A percentile compares a stretch with the other conserved stretches of the same genome.
Evolutionary conservation across 1,140 invertebrate genomes (phyloP).

Genomic region (Formica selysi): DNA sequence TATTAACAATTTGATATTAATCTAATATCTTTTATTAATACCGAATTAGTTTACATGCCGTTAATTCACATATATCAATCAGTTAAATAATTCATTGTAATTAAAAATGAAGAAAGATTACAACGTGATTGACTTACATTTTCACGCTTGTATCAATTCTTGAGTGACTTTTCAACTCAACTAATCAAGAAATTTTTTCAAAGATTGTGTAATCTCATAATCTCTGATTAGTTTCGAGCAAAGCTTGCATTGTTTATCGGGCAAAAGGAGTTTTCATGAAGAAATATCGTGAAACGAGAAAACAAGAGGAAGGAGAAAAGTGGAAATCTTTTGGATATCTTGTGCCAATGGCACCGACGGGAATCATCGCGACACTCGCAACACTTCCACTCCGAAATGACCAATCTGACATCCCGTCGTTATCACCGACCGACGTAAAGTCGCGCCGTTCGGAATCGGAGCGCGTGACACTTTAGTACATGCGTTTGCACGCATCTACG

Average conservation of each 20-base stretch:
- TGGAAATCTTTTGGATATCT: conserved; percentile 25
- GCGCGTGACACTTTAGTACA: conserved; percentile 64
- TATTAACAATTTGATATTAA: background rate
- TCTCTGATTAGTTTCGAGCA: background rate
- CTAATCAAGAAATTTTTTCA: too few relatives aligned
- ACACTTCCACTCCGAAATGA: conserved; percentile 33
- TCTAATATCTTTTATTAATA: background rate
- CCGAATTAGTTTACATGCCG: background rate
- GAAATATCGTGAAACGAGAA: background rate
- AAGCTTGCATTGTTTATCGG: background rate
- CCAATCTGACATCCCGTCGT: conserved; percentile 73
- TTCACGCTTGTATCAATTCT: background rate
- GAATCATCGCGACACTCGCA: background rate
- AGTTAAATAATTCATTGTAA: background rate
- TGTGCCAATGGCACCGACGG: background rate
- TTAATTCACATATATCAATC: background rate
- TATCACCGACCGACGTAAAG: conserved; percentile 68
- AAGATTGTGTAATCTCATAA: background rate
- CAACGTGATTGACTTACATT: background rate
- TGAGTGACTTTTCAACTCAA: background rate
- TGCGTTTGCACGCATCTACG: conserved; percentile 57
- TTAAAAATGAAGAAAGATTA: background rate
- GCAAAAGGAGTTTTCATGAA: too few relatives aligned
- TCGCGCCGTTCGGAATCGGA: conserved; percentile 15
- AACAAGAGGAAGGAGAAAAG: background rate